Base-by-base conservation (phyloP, 1,140 invertebrate species). In the Ceratina calcarata region DNA sequence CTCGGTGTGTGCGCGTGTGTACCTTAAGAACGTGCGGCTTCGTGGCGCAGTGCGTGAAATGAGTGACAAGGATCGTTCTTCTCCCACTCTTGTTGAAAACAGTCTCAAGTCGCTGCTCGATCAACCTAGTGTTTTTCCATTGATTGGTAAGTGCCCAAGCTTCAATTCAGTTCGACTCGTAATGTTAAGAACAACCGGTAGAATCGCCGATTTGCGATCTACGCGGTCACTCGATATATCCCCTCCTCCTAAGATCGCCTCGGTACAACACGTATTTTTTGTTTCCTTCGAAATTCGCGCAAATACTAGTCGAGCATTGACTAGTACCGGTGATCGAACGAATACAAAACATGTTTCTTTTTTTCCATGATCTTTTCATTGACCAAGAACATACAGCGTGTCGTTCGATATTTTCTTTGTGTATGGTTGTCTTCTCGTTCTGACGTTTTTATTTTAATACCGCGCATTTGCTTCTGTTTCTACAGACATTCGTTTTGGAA, bases 31-130 rank as follows among this genome's bases (percentile, higher is more conserved):
- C 73, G 80, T 83, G 84, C 77, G 80, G 80, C 84, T 86, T 84
- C 76, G 85, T 89, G 89, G 87, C 90, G 90, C 88, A 89, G 89
- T 90, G 90, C 90, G 91, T 92, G 92, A 94, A 94, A 96, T 96
- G 95, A 96, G 95, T 94, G 95, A 96, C 94, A 95, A 95, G 94
- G 95, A 96, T 94, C 94, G 95, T 93, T 95, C 95, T 91, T 96
- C 95, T 93, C 95, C 95, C 92, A 96, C 94, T 94, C 95, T 96
- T 92, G 95, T 95, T 93, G 95, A 96, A 95, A 96, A 95, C 94
- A 95, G 95, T 93, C 95, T 96, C 93, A 96, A 96, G 94, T 95
- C 94, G 84, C 94, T 96, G 93, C 95, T 96, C 92, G 95, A 95
- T 93, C 94, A 95, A 88, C 95, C 95, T 92, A 95, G 95, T 94